Percentiles rank a stretch among this genome's conserved stretches.
Conservation (phyloP, 2,797 vertebrate genomes). For the Prunella strophiata region DNA sequence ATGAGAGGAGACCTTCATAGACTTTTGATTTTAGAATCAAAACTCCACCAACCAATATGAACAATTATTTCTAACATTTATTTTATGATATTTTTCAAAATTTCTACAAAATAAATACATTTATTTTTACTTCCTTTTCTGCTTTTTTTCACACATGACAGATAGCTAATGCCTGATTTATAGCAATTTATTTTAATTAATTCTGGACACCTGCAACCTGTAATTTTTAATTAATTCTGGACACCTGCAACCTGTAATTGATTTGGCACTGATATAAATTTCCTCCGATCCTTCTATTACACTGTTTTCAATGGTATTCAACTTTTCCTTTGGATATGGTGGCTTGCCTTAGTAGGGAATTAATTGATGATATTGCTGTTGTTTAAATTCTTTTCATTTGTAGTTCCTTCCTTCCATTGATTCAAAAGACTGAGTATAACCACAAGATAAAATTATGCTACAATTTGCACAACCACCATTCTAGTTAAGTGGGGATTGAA, state of each 20-base stretch:
- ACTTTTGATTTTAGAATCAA: not conserved
- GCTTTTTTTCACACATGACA: not conserved
- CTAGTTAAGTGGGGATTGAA: not conserved
- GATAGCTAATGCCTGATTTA: conserved; percentile 24
- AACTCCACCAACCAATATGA: not conserved
- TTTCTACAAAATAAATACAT: not conserved
- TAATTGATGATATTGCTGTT: not conserved
- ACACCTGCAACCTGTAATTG: conserved; percentile 61
- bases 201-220: conserved; percentile 55
- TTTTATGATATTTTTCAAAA: not conserved
- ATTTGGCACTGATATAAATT: conserved; percentile 53
- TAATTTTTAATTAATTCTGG: conserved; percentile 66
- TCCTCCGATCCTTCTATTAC: conserved; percentile 3
- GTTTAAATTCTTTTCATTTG: not conserved
- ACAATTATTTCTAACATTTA: not conserved
- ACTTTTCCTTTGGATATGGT: not conserved
- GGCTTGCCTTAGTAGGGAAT: not conserved
- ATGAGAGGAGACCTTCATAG: not conserved
- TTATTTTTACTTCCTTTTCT: not conserved
- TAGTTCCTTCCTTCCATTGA: not conserved
- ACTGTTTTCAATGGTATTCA: not conserved
- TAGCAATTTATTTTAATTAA: conserved; percentile 60
- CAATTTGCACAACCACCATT: not conserved
- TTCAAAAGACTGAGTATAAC: not conserved
- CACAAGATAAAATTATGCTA: not conserved